Conservation (phyloP, 2,888 invertebrate genomes). For the Rhagonycha fulva region DNA sequence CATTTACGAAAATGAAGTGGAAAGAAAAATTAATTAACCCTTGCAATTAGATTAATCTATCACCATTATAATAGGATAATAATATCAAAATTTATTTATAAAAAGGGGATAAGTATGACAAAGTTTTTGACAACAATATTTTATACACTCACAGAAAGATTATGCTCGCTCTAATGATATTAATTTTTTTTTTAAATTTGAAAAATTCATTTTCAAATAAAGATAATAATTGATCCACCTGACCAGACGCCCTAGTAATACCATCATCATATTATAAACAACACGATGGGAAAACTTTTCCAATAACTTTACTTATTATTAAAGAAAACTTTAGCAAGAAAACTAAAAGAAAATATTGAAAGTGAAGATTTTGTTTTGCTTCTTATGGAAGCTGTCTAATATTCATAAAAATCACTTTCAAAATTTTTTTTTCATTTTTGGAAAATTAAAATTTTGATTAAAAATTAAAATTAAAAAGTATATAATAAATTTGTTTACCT, state of each 20-base stretch:
- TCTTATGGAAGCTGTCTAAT: no score
- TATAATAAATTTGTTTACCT: constrained; percentile 5
- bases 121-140: background rate
- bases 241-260: no score
- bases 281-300: no score
- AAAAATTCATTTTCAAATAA: no score
- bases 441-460: background rate
- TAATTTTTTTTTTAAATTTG: background rate
- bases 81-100: no score
- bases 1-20: background rate
- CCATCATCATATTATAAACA: no score
- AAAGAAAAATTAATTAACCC: background rate
- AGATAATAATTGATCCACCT: no score
- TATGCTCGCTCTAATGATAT: background rate
- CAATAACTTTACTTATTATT: background rate
- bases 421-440: background rate
- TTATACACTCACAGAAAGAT: background rate
- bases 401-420: no score
- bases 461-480: background rate
- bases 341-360: no score
- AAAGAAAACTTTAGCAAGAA: background rate
- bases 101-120: background rate
- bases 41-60: background rate
- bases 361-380: background rate
- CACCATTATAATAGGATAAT: no score